Evolutionary conservation across 2,113 vertebrate genomes (phyloP), one percentile per base, ranked within the genome.

Genomic region (Xenopus laevis): DNA sequence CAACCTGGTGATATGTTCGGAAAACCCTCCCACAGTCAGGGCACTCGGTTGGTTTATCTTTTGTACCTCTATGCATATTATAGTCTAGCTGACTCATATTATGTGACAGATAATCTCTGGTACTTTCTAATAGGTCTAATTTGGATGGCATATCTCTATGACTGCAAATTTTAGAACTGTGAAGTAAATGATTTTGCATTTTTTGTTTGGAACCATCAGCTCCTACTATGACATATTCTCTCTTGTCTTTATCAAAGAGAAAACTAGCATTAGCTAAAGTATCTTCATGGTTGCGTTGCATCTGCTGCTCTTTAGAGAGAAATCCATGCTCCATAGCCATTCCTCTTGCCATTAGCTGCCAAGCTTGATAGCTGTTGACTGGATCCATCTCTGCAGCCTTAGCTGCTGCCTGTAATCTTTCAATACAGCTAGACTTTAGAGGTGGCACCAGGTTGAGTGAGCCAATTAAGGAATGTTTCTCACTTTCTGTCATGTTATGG

Each of bases 371-470:
- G 83, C 96, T 98, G 86, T 95, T 98, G 79, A 97, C 93, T 0
- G 97, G 97, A 88, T 99, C 97, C 95, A 99, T 98, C 88, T 99
- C 97, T 0, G 96, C 96, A 0, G 98, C 97, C 74, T 98, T 98
- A 80, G 97, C 97, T 0, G 96, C 96, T 0, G 97, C 97, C 83
- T 99, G 97, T 78, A 99, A 84, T 81, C 96, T 92, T 84, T 99
- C 96, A 80, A 98, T 99, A 81, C 97, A 99, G 90, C 96, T 98
- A 21, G 97, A 98, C 87, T 98, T 98, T 18, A 99, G 91, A 1
- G 97, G 97, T 64, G 97, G 97, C 72, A 98, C 96, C 30, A 99
- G 92, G 85, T 94, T 96, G 80, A 99, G 93, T 86, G 96, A 98
- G 15, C 96, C 94, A 71, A 99, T 87, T 67, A 99, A 92, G 57